Conservation (phyloP, 2,888 invertebrate genomes). For the Branchellion lobata region DNA sequence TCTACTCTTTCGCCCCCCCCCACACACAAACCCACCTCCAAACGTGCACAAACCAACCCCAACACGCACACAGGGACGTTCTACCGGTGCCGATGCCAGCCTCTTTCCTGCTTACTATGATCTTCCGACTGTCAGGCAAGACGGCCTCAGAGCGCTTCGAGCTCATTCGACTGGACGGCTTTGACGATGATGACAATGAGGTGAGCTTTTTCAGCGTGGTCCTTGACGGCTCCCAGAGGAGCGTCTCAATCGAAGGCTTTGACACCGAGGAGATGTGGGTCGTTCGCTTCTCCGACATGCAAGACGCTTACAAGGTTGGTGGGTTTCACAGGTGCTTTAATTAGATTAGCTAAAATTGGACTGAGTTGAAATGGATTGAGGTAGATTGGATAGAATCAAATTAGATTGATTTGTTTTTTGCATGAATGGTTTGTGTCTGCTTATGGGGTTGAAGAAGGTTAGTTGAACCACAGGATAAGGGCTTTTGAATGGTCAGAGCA, state of each 20-base stretch:
- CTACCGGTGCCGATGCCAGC: constrained; percentile 22
- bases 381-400: no score
- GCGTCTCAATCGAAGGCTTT: neutral
- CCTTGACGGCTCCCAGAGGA: neutral
- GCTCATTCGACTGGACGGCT: constrained; percentile 17
- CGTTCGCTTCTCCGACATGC: neutral
- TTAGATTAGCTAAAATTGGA: no score
- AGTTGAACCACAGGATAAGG: no score
- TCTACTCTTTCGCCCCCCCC: no score
- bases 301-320: neutral
- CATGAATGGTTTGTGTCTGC: no score
- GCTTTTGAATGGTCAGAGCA: no score
- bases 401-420: no score
- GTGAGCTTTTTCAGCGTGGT: neutral
- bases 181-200: neutral
- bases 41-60: no score
- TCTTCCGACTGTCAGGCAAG: constrained; percentile 29
- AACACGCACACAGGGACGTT: neutral
- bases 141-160: constrained; percentile 3
- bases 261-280: neutral
- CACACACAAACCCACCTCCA: no score
- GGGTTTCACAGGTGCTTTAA: no score
- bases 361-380: no score
- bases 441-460: no score
- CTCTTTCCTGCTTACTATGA: constrained; percentile 26